A percentile compares a stretch with the other conserved stretches of the same genome.
These are phyloP conservation scores for Drosophila colorata DNA, from an alignment of 2,888 invertebrate species.

Conservation along the genomic window DNA sequence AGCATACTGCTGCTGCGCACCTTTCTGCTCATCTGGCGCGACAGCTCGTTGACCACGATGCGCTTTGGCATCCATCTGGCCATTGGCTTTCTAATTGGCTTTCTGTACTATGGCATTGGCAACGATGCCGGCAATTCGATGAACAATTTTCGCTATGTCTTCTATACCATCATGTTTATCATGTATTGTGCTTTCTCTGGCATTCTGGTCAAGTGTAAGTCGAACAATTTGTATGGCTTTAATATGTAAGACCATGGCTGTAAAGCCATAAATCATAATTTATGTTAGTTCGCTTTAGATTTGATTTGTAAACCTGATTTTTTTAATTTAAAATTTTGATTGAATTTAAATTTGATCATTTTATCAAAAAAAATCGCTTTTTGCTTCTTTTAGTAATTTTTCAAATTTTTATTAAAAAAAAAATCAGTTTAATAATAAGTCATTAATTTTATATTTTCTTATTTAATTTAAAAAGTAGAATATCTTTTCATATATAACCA, in stretches of 20 bases:
- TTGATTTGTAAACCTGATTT: too few species aligned
- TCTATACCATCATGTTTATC: slow-evolving; percentile 96
- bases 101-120: slow-evolving; percentile 94
- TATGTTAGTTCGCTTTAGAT: too few species aligned
- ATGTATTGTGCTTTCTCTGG: slow-evolving; percentile 98
- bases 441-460: too few species aligned
- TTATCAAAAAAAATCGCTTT: too few species aligned
- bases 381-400: too few species aligned
- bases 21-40: slow-evolving; percentile 88
- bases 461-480: too few species aligned
- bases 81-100: slow-evolving; percentile 93
- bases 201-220: slow-evolving; percentile 95
- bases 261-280: too few species aligned
- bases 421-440: too few species aligned
- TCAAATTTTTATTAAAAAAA: too few species aligned
- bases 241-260: background rate
- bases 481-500: too few species aligned
- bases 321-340: too few species aligned
- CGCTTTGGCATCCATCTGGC: slow-evolving; percentile 91
- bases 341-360: too few species aligned
- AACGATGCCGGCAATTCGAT: slow-evolving; percentile 92
- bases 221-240: background rate
- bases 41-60: slow-evolving; percentile 91
- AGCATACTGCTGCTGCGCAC: slow-evolving; percentile 88
- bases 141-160: slow-evolving; percentile 95